Base-by-base conservation (phyloP, 2,113 vertebrate genomes). In the Elephas maximus region DNA sequence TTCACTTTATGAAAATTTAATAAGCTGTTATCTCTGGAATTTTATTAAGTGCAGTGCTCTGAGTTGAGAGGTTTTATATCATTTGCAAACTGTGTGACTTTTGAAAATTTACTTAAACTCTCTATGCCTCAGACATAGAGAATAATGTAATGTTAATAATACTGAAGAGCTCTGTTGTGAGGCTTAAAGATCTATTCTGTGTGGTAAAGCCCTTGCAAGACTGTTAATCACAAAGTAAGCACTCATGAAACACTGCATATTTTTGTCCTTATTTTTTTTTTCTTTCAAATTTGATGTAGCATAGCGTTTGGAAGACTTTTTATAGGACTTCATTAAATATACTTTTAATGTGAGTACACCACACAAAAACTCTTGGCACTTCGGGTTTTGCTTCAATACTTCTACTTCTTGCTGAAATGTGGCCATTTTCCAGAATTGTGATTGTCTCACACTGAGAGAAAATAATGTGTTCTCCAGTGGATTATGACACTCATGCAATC, bases 401-500 rank as follows among this genome's bases (percentile, higher is more conserved):
- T 80, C 26, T 3, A 2, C 1, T 62, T 88, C 51, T 80, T 83
- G 2, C 2, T 83, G 30, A 94, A 93, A 76, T 86, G 2, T 33
- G 96, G 17, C 62, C 37, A 57, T 82, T 95, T 94, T 67, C 73
- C 81, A 73, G 79, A 92, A 92, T 18, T 6, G 1, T 83, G 30
- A 76, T 24, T 94, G 48, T 28, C 33, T 87, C 48, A 89, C 8
- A 74, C 12, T 81, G 33, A 89, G 67, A 20, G 86, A 96, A 93
- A 82, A 93, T 17, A 79, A 1, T n/a, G 5, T 87, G 30, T 78
- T 90, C n/a, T 92, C 41, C 41, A 51, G 14, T n/a, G n/a, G 74
- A 30, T 94, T 76, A 21, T 79, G 86, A 94, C 71, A 90, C 28
- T 94, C 1, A 41, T 44, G n/a, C 73, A 84, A 76, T 94, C 71